Conservation (phyloP, 2,888 invertebrate species). For the Lymantria dispar region DNA sequence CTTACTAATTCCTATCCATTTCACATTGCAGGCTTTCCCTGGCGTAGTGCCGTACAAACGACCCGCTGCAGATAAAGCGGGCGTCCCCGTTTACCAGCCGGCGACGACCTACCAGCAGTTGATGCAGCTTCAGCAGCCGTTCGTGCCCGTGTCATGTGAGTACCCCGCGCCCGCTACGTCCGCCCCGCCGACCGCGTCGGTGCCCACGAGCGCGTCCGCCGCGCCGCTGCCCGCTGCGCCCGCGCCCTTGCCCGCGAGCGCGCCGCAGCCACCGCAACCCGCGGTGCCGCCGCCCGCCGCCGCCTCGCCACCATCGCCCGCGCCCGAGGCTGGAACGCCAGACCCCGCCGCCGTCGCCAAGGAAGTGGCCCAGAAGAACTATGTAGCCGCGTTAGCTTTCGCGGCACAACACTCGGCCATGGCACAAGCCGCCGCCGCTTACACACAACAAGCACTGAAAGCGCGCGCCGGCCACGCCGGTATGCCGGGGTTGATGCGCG, state of each 20-base stretch:
- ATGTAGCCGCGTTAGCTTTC: conserved; percentile 85
- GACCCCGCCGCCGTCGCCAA: conserved; percentile 84
- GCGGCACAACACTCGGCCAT: conserved; percentile 74
- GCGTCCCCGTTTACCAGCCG: conserved; percentile 97
- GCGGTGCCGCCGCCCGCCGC: conserved; percentile 46
- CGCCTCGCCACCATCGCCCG: conserved; percentile 64
- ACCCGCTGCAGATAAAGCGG: conserved; percentile 97
- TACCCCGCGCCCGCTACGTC: conserved; percentile 89
- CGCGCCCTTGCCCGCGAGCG: conserved; percentile 66
- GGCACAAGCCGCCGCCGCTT: conserved; percentile 72
- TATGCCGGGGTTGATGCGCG: conserved; percentile 70
- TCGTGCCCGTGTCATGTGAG: conserved; percentile 99
- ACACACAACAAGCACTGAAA: conserved; percentile 85
- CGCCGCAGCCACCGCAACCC: conserved; percentile 48
- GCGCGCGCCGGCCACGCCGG: conserved; percentile 87
- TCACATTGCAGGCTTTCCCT: conserved; percentile 90
- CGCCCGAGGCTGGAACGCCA: conserved; percentile 35
- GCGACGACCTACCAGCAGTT: conserved; percentile 96
- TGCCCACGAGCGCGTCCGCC: conserved; percentile 58
- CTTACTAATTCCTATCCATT: conserved; percentile 12
- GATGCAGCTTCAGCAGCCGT: conserved; percentile 97
- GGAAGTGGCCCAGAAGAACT: conserved; percentile 92
- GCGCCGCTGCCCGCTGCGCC: conserved; percentile 80
- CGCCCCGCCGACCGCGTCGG: conserved; percentile 81
- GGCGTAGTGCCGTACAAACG: conserved; percentile 98